Evolutionary conservation across 2,113 vertebrate genomes (phyloP).

Genomic region (Gymnarchus niloticus): DNA sequence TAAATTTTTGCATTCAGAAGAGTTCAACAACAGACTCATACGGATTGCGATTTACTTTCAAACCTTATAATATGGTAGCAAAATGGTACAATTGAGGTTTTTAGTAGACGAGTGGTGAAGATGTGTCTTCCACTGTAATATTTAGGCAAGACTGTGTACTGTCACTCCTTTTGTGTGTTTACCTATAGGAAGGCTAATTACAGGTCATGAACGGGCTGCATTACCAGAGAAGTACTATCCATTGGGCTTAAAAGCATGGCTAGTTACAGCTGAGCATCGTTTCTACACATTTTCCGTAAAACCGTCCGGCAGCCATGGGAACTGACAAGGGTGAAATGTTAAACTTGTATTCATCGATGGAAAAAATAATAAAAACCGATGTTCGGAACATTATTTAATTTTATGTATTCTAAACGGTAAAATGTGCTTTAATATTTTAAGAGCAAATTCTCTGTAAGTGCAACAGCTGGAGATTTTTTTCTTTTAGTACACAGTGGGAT

Average conservation of each 20-base stretch:
- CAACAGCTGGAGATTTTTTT: background rate
- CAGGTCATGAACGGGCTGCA: background rate
- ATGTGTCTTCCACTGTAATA: background rate
- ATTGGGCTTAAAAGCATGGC: background rate
- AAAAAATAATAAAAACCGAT: background rate
- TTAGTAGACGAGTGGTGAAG: background rate
- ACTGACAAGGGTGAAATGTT: background rate
- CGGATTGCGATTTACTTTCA: background rate
- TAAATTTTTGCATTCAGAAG: background rate
- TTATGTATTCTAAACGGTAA: too few species aligned
- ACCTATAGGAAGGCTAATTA: background rate
- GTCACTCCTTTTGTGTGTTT: slow-evolving; percentile 1
- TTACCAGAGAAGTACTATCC: background rate
- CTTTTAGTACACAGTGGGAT: background rate
- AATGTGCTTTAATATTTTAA: background rate
- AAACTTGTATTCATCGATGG: background rate
- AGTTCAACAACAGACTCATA: background rate
- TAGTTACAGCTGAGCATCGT: background rate
- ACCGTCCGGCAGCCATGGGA: background rate
- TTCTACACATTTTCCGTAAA: background rate
- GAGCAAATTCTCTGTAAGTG: background rate
- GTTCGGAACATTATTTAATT: background rate
- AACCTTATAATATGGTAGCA: background rate
- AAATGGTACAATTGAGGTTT: background rate
- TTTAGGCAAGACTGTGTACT: background rate